Conservation (phyloP, 2,113 vertebrate genomes). For the Notothenia coriiceps region DNA sequence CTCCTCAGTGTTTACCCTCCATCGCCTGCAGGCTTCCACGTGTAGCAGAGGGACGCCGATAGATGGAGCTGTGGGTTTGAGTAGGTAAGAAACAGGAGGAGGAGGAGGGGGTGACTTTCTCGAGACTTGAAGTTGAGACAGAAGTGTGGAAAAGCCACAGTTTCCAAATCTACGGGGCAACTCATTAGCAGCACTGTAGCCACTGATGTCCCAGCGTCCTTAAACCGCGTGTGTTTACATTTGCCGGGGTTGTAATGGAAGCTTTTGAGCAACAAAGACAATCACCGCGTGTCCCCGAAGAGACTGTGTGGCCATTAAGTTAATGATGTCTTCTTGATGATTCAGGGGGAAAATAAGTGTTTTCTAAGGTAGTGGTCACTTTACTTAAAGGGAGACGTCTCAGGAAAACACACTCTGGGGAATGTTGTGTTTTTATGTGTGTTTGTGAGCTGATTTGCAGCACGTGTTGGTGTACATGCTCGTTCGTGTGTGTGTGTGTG, state of each 20-base stretch:
- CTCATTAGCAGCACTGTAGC: slow-evolving; percentile 70
- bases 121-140: slow-evolving; percentile 75
- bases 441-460: slow-evolving; percentile 51
- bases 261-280: slow-evolving; percentile 48
- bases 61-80: slow-evolving; percentile 82
- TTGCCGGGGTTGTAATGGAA: slow-evolving; percentile 40
- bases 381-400: slow-evolving; percentile 56
- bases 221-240: slow-evolving; percentile 55
- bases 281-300: slow-evolving; percentile 60
- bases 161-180: slow-evolving; percentile 70
- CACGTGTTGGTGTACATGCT: slow-evolving; percentile 48
- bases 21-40: slow-evolving; percentile 8
- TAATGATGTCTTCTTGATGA: slow-evolving; percentile 79
- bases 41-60: slow-evolving; percentile 60
- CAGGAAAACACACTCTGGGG: slow-evolving; percentile 61
- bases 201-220: slow-evolving; percentile 53
- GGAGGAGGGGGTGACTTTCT: slow-evolving; percentile 53
- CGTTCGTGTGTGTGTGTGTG: slow-evolving; percentile 34
- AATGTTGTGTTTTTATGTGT: slow-evolving; percentile 19
- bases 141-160: slow-evolving; percentile 67
- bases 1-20: slow-evolving; percentile 25
- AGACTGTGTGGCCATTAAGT: slow-evolving; percentile 69
- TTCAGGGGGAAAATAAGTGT: slow-evolving; percentile 71
- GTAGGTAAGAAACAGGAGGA: slow-evolving; percentile 48
- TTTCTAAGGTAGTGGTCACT: slow-evolving; percentile 76